Conservation (phyloP, 2,888 invertebrate species). For the Seladonia tumulorum region DNA sequence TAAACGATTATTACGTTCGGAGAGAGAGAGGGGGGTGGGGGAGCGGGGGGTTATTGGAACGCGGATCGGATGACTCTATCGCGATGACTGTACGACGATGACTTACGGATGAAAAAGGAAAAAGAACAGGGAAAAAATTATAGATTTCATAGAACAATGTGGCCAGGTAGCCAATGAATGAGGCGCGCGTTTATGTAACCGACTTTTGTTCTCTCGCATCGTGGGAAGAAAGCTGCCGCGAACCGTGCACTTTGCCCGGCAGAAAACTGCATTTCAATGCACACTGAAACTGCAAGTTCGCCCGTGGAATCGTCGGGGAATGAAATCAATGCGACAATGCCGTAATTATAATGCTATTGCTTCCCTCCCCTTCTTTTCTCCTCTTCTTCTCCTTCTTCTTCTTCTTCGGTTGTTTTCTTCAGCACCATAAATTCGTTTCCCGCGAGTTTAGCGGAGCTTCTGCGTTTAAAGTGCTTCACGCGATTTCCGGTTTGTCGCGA, state of each 20-base stretch:
- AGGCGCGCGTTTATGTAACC: constrained; percentile 52
- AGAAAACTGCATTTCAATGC: constrained; percentile 48
- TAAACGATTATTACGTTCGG: neutral
- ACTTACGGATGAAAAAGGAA: constrained; percentile 43
- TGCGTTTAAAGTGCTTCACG: neutral
- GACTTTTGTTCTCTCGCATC: constrained; percentile 49
- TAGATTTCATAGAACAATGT: constrained; percentile 59
- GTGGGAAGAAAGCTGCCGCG: constrained; percentile 56
- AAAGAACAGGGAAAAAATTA: constrained; percentile 45
- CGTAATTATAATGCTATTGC: constrained; percentile 45
- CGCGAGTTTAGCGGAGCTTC: neutral
- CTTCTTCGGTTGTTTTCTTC: neutral
- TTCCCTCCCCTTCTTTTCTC: neutral
- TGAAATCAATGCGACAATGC: constrained; percentile 49
- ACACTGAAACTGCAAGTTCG: constrained; percentile 41
- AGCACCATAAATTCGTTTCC: neutral
- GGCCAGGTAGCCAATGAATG: constrained; percentile 45
- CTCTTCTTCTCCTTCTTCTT: neutral
- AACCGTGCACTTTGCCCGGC: constrained; percentile 44
- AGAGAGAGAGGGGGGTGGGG: no score
- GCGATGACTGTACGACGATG: constrained; percentile 51
- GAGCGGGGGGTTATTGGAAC: neutral
- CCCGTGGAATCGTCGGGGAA: constrained; percentile 37
- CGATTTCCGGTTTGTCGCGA: neutral
- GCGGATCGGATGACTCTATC: constrained; percentile 14